These are phyloP conservation scores for Corydoras sp. DNA, from an alignment of 2,113 vertebrate genomes.

Conservation along the genomic window DNA sequence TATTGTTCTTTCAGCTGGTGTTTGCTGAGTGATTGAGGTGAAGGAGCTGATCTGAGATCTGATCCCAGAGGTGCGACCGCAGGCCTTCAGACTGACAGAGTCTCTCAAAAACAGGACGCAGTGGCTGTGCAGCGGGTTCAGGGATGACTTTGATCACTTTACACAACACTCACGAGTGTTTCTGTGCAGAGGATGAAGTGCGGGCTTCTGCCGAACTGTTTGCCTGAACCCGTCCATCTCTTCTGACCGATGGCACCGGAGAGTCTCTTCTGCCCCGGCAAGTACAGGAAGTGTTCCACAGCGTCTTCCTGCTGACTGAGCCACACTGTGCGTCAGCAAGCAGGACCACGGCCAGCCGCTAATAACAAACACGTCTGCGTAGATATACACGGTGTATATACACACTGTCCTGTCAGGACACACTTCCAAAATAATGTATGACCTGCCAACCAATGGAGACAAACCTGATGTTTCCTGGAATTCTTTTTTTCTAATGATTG, in stretches of 20 bases:
- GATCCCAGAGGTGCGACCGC: neutral
- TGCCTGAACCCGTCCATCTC: slow-evolving; percentile 15
- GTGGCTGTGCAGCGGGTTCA: neutral
- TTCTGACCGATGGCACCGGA: slow-evolving; percentile 63
- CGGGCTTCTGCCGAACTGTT: neutral
- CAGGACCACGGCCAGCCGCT: slow-evolving; percentile 51
- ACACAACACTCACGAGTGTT: neutral
- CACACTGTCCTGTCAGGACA: neutral
- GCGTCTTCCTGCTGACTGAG: slow-evolving; percentile 62
- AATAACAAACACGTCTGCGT: slow-evolving; percentile 46
- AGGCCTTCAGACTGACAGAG: slow-evolving; percentile 18
- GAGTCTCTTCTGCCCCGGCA: slow-evolving; percentile 66
- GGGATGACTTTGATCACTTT: slow-evolving; percentile 21
- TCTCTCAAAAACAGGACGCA: slow-evolving; percentile 32
- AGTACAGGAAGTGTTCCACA: slow-evolving; percentile 68
- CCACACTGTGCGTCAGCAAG: slow-evolving; percentile 54
- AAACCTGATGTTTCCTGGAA: too few species aligned
- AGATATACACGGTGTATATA: too few species aligned
- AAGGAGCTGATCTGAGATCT: neutral
- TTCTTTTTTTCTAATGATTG: too few species aligned
- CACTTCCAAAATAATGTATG: neutral
- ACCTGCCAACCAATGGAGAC: neutral
- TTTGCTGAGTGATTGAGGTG: too few species aligned
- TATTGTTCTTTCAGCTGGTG: too few species aligned
- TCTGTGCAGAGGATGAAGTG: neutral